These are phyloP conservation scores for Venusia cambrica DNA, from an alignment of 2,888 invertebrate species.

Conservation along the genomic window DNA sequence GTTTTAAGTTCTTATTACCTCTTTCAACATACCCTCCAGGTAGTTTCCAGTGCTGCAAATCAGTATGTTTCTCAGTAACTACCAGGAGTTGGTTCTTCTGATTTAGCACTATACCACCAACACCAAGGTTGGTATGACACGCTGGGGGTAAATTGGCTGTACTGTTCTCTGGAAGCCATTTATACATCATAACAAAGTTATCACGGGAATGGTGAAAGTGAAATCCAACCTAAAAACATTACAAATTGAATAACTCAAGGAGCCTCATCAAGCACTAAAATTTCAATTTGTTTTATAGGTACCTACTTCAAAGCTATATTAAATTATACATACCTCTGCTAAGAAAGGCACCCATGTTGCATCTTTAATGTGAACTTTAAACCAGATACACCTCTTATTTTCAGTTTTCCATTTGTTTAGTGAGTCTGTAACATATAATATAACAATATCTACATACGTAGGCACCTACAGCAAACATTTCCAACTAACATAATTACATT, in stretches of 20 bases:
- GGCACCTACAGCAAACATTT: not conserved
- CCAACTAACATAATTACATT: no score
- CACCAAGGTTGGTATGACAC: constrained; percentile 89
- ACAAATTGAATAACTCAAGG: not conserved
- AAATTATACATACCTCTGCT: constrained; percentile 85
- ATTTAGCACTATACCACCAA: constrained; percentile 93
- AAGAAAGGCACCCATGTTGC: constrained; percentile 88
- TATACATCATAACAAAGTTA: constrained; percentile 89
- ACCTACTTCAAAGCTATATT: no score
- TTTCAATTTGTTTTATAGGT: no score
- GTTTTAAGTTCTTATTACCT: constrained; percentile 76
- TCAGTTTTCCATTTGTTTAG: constrained; percentile 84
- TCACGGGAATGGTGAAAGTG: constrained; percentile 93
- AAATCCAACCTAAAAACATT: constrained; percentile 84
- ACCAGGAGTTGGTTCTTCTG: constrained; percentile 88
- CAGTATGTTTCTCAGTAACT: constrained; percentile 86
- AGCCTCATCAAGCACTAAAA: no score
- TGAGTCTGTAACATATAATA: constrained; percentile 82
- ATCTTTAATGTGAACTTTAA: constrained; percentile 86
- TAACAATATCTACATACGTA: no score
- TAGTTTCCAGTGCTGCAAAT: constrained; percentile 88
- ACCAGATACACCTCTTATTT: constrained; percentile 89
- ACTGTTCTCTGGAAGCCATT: constrained; percentile 86
- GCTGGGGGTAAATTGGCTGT: constrained; percentile 87
- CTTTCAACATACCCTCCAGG: constrained; percentile 96